phyloP scores from a whole-genome alignment of 1,140 invertebrate species.

The Chionoecetes opilio region DNA sequence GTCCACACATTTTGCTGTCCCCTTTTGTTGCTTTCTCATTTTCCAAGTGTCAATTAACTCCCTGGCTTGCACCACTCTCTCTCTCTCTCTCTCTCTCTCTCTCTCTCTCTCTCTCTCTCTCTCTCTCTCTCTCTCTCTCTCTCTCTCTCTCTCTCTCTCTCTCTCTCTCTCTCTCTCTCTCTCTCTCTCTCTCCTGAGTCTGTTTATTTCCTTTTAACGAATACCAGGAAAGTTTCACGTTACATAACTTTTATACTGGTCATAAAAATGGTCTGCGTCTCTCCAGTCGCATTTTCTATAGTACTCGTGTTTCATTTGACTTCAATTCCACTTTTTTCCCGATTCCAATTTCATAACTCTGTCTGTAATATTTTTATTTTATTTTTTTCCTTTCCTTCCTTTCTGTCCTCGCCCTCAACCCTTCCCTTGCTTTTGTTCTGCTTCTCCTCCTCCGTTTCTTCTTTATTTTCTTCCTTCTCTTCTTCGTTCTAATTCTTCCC shows the following conservation, averaged over 20 bases:
- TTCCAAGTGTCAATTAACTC: background rate
- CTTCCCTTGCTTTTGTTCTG: background rate
- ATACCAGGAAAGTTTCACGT: background rate
- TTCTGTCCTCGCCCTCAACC: background rate
- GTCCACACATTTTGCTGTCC: no score
- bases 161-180: no score
- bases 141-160: no score
- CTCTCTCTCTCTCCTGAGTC: no score
- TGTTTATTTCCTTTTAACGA: no score
- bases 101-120: no score
- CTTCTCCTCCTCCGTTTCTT: background rate
- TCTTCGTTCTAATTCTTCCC: background rate
- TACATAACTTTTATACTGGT: background rate
- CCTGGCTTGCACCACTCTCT: no score
- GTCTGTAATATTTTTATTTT: background rate
- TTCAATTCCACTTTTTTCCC: no score
- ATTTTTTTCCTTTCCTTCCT: background rate
- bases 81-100: no score
- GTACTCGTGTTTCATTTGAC: background rate
- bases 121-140: no score
- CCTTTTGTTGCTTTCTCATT: background rate
- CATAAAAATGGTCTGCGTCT: background rate
- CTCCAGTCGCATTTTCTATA: no score
- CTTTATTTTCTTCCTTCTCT: background rate
- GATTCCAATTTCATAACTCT: background rate